phyloP scores from a whole-genome alignment of 2,113 vertebrate species.

The Saccopteryx bilineata region DNA sequence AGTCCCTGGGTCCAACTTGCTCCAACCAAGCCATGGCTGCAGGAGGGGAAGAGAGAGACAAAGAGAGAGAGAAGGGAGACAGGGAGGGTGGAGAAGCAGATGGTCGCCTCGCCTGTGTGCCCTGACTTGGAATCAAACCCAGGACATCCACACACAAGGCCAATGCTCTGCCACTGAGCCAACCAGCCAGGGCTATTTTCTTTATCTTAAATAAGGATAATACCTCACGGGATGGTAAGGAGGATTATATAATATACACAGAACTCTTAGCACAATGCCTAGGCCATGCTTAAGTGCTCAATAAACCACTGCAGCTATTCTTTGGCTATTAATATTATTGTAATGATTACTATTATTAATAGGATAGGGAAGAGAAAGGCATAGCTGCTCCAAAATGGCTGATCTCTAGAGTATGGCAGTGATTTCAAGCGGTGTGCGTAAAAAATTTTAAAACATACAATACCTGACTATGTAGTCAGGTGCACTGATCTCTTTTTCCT shows the following conservation, averaged over 20 bases:
- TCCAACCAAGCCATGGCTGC: too few relatives aligned
- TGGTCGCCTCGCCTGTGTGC: too few relatives aligned
- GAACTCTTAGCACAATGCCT: neutral
- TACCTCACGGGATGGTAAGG: neutral
- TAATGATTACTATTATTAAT: neutral
- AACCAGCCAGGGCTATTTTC: neutral
- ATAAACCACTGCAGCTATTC: neutral
- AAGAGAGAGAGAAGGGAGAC: too few relatives aligned
- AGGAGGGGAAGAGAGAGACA: too few relatives aligned
- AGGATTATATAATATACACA: neutral
- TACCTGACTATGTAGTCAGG: neutral
- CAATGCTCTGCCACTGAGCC: too few relatives aligned
- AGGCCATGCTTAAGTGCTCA: neutral
- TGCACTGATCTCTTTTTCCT: neutral
- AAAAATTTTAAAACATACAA: neutral
- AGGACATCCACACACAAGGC: too few relatives aligned
- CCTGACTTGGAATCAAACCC: too few relatives aligned
- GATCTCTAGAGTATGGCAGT: neutral
- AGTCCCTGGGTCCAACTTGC: too few relatives aligned
- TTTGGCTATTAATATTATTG: neutral
- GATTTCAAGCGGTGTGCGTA: neutral
- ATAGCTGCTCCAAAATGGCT: neutral
- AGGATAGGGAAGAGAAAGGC: neutral
- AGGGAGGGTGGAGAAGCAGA: too few relatives aligned
- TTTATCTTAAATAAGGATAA: constrained; percentile 9